phyloP scores from a whole-genome alignment of 2,888 invertebrate genomes.

The Lymantria monacha region DNA sequence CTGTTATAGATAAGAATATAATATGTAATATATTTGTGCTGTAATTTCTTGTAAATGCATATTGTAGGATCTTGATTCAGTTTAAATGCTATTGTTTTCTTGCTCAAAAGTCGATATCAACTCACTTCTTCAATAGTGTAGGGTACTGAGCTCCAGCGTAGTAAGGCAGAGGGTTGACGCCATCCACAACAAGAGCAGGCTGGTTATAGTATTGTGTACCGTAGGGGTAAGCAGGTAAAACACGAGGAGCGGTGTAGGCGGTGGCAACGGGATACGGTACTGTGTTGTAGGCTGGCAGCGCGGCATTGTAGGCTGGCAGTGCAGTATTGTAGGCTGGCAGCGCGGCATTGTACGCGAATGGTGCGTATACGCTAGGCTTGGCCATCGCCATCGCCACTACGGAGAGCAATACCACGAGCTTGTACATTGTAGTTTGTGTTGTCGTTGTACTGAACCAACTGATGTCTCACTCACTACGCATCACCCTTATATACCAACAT shows the following conservation, averaged over 20 bases:
- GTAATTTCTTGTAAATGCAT: background rate
- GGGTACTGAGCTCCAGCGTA: conserved; percentile 37
- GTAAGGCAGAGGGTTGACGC: background rate
- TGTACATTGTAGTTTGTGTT: conserved; percentile 76
- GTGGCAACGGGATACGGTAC: conserved; percentile 19
- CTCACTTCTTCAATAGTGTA: conserved; percentile 21
- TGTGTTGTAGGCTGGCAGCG: conserved; percentile 44
- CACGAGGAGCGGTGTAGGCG: conserved; percentile 9
- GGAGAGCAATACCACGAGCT: conserved; percentile 84
- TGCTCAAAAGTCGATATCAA: background rate
- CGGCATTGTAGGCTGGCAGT: conserved; percentile 42
- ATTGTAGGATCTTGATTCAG: background rate
- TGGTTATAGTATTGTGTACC: conserved; percentile 8
- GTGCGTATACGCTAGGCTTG: conserved; percentile 60
- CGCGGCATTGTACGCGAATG: conserved; percentile 50
- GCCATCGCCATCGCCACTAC: conserved; percentile 82
- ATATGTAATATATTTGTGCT: background rate
- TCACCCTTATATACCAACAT: conserved; percentile 62
- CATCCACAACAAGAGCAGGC: conserved; percentile 45
- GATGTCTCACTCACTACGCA: conserved; percentile 49
- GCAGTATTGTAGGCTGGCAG: conserved; percentile 24
- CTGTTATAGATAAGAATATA: background rate
- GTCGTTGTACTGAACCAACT: conserved; percentile 62
- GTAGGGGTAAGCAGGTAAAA: conserved; percentile 37
- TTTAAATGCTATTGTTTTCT: background rate